Conservation (phyloP, 2,113 vertebrate species). For the Gobio gobio region DNA sequence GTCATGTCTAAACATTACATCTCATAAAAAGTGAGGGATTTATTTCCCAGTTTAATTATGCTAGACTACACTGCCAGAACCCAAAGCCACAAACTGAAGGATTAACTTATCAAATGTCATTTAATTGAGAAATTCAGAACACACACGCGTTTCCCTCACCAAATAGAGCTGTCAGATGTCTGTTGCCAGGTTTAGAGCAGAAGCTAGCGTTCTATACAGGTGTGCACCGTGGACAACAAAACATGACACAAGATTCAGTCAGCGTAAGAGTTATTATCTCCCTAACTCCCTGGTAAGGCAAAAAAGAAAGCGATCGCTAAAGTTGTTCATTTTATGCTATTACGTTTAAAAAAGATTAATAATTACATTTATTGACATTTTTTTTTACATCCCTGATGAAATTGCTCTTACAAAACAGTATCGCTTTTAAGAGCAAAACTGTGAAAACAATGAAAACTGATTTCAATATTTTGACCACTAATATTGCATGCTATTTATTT, state of each 20-base stretch:
- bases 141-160: neutral
- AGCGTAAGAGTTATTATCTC: neutral
- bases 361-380: too few relatives aligned
- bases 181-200: too few relatives aligned
- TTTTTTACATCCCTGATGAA: neutral
- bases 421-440: neutral
- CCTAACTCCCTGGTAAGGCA: neutral
- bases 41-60: neutral
- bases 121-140: neutral
- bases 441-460: too few relatives aligned
- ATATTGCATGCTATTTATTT: neutral
- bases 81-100: neutral
- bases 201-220: neutral
- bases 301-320: neutral
- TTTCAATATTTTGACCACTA: too few relatives aligned
- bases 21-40: conserved; percentile 13
- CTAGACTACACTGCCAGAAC: neutral
- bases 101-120: conserved; percentile 16
- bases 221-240: neutral
- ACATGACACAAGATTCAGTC: neutral
- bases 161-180: neutral
- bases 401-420: neutral
- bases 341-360: neutral
- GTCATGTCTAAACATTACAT: conserved; percentile 26
- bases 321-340: neutral